phyloP scores from a whole-genome alignment of 2,113 vertebrate species.

The Perognathus longimembris region DNA sequence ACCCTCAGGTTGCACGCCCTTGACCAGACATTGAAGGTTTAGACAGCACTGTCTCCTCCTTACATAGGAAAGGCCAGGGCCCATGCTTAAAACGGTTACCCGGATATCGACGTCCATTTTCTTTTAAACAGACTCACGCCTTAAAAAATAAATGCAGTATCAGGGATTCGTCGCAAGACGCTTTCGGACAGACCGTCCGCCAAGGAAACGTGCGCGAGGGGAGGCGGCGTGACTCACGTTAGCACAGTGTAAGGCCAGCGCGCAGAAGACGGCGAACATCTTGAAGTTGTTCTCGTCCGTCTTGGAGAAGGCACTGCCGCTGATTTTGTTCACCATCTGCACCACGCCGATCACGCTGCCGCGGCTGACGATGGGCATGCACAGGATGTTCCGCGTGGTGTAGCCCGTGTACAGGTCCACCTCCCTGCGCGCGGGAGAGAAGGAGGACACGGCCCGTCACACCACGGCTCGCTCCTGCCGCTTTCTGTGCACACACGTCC shows the following conservation, averaged over 20 bases:
- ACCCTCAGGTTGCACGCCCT: rapidly evolving
- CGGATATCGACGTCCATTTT: not conserved
- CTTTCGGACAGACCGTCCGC: not conserved
- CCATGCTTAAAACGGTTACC: no score
- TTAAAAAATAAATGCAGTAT: not conserved
- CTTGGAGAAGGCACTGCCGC: constrained; percentile 99
- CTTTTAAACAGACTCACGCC: not conserved
- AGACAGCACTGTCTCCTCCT: no score
- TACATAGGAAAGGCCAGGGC: rapidly evolving
- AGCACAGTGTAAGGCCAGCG: constrained; percentile 99
- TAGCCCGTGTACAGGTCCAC: constrained; percentile 99
- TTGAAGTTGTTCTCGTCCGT: constrained; percentile 99
- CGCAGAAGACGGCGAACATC: constrained; percentile 99
- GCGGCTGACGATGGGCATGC: constrained; percentile 99
- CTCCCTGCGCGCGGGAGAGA: no score
- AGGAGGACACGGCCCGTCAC: no score
- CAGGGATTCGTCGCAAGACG: not conserved
- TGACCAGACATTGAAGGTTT: rapidly evolving
- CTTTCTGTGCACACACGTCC: no score
- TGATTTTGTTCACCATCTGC: constrained; percentile 99
- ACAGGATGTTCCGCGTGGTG: constrained; percentile 98
- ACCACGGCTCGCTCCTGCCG: no score
- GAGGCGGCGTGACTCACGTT: no score
- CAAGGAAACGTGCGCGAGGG: not conserved
- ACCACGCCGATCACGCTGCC: constrained; percentile 98